Base-by-base conservation (phyloP, 1,140 invertebrate species). In the Anthonomus grandis region DNA sequence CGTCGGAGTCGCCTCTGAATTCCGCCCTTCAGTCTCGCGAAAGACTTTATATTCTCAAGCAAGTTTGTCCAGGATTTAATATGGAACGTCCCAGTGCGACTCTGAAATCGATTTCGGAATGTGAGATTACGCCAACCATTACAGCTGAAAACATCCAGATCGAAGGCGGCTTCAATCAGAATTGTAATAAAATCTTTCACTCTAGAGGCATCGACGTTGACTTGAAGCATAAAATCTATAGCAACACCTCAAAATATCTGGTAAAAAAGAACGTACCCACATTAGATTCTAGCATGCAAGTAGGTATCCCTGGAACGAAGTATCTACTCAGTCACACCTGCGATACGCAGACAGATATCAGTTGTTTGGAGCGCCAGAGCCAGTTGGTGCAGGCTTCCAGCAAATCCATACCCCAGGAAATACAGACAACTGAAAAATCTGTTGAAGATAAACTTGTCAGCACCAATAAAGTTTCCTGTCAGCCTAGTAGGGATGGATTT, bases 11-110 rank as follows among this genome's bases (percentile, higher is more conserved):
- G 4, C 4, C n/a, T 5, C 4, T 38, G 4, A 38, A n/a, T 4
- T 4, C 12, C n/a, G n/a, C n/a, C n/a, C 4, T 13, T 5, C 3
- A 12, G 3, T 38, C 36, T 13, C n/a, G 3, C 21, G 22, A 23
- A 45, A 21, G 48, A 4, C 9, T 50, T 13, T 38, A 22, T 38
- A 9, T 50, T 1, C 15, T 53, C 10, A 53, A 45, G 23, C 38
- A 53, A 42, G 37, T 53, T 18, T 45, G 50, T 44, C 15, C 25
- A 9, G 10, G 27, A 12, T 24, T n/a, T 8, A 24, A 23, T n/a
- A 19, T 50, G 19, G 21, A 36, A 23, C 8, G 3, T 15, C 48
- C 1, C 12, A 50, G 25, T 22, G 23, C 6, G 34, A 23, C 3
- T 48, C 8, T 36, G 8, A 48, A 36, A 31, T 48, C 12, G 37